phyloP scores from a whole-genome alignment of 1,140 invertebrate genomes.

The Sycophila sp. region DNA sequence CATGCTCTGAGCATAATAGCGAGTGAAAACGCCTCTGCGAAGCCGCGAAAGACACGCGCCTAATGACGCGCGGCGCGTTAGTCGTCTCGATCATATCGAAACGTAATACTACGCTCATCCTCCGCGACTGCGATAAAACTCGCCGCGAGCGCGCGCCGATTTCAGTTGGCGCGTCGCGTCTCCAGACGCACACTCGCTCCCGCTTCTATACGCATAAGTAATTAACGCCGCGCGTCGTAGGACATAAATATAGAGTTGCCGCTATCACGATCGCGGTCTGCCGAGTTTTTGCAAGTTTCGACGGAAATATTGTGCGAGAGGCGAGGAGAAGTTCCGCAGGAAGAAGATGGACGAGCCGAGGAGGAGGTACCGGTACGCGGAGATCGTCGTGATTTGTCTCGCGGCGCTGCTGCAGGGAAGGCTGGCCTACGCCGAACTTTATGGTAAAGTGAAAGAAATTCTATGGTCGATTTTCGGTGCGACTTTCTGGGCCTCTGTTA shows the following conservation, averaged over 20 bases:
- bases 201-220: neutral
- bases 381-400: neutral
- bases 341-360: neutral
- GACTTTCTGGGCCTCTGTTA: neutral
- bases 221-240: no score
- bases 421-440: neutral
- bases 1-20: no score
- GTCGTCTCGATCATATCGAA: no score
- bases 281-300: neutral
- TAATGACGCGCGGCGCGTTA: no score
- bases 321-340: neutral
- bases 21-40: no score
- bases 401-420: neutral
- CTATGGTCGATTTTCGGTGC: neutral
- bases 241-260: neutral
- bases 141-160: neutral
- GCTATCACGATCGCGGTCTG: neutral
- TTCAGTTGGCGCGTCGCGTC: neutral
- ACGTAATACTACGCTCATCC: no score
- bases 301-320: neutral
- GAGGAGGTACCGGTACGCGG: neutral
- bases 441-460: neutral
- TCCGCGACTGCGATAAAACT: slow-evolving; percentile 13
- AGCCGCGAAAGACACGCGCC: no score
- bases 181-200: neutral